A percentile compares a stretch with the other conserved stretches of the same genome.
These are phyloP conservation scores for Ommatoiulus sabulosus DNA, from an alignment of 2,888 invertebrate genomes.

Conservation along the genomic window DNA sequence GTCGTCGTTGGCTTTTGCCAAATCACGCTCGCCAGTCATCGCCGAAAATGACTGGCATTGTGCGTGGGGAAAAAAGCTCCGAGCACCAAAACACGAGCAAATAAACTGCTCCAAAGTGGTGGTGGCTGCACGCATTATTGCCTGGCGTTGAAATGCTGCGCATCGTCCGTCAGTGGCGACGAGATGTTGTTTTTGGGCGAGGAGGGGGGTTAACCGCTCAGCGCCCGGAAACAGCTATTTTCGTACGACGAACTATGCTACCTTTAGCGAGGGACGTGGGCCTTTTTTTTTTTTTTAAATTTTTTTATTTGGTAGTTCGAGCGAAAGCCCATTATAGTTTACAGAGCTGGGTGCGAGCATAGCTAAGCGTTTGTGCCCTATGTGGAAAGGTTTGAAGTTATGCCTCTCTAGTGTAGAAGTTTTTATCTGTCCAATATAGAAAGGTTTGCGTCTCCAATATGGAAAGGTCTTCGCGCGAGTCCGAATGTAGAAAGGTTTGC, in stretches of 20 bases:
- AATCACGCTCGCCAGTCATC: neutral
- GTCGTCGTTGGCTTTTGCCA: neutral
- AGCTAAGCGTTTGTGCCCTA: too few species aligned
- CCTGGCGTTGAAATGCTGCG: neutral
- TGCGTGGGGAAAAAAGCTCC: neutral
- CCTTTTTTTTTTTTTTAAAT: neutral
- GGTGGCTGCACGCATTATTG: neutral
- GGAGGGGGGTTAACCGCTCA: neutral
- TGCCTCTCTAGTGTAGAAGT: too few species aligned
- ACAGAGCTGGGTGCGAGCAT: too few species aligned
- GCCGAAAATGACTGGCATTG: neutral
- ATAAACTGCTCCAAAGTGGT: neutral
- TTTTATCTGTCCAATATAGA: too few species aligned
- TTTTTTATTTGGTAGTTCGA: neutral
- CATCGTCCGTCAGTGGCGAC: constrained; percentile 5
- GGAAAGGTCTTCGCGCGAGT: too few species aligned
- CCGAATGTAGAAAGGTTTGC: too few species aligned
- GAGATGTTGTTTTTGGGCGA: neutral
- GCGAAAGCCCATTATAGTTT: too few species aligned
- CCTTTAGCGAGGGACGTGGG: neutral
- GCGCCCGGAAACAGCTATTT: neutral
- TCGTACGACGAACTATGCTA: neutral
- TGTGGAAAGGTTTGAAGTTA: too few species aligned
- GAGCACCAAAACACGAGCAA: neutral
- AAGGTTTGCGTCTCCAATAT: too few species aligned